A percentile compares a stretch with the other conserved stretches of the same genome.
Conservation (phyloP, 2,113 vertebrate genomes). For the Passer domesticus region DNA sequence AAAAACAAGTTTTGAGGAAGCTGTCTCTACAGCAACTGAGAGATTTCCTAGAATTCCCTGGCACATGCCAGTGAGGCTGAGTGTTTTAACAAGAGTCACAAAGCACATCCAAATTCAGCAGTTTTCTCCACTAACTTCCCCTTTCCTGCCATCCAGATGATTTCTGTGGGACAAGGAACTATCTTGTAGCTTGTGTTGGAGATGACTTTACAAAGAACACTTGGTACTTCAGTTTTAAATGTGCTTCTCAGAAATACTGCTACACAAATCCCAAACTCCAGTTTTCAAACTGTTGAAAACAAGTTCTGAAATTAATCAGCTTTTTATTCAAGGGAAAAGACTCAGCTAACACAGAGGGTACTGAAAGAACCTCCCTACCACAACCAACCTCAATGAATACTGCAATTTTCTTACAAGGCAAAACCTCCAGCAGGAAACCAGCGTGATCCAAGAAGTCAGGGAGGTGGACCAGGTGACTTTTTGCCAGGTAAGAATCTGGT, state of each 20-base stretch:
- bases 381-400: background rate
- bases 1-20: background rate
- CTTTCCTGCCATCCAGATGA: background rate
- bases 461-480: background rate
- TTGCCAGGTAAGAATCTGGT: background rate
- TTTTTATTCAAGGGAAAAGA: background rate
- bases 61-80: background rate
- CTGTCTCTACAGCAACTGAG: background rate
- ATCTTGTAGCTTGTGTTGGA: background rate
- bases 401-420: background rate
- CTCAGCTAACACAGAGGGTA: background rate
- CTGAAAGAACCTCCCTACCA: background rate
- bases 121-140: conserved; percentile 24
- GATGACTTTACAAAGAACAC: background rate
- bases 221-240: background rate
- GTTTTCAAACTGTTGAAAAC: background rate
- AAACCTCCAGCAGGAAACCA: background rate
- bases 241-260: background rate
- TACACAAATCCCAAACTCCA: background rate
- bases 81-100: background rate
- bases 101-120: background rate
- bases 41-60: conserved; percentile 33
- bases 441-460: background rate
- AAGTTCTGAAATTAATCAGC: background rate
- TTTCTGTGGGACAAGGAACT: background rate